phyloP scores from a whole-genome alignment of 2,797 vertebrate species.

The Caiman crocodilus region DNA sequence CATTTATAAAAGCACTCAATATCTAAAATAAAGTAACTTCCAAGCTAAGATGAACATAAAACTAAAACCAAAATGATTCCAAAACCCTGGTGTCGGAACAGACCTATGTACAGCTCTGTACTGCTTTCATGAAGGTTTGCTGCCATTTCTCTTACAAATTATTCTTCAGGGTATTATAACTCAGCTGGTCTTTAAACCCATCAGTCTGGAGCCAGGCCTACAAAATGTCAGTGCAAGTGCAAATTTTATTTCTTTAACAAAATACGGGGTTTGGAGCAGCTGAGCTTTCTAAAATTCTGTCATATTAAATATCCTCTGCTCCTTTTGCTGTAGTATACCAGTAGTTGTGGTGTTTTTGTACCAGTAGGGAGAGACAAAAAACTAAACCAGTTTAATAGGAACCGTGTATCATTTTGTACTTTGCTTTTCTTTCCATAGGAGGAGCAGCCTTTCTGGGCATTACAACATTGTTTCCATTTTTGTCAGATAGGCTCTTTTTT shows the following conservation, averaged over 20 bases:
- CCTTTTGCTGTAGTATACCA: background rate
- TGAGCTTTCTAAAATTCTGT: constrained; percentile 59
- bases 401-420: background rate
- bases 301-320: constrained; percentile 44
- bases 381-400: background rate
- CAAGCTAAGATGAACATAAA: constrained; percentile 55
- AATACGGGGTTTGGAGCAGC: constrained; percentile 65
- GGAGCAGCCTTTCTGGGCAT: background rate
- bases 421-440: background rate
- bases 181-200: constrained; percentile 74
- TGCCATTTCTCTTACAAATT: constrained; percentile 73
- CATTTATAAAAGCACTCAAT: constrained; percentile 64
- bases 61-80: constrained; percentile 51
- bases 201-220: constrained; percentile 72
- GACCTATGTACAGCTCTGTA: constrained; percentile 43
- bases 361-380: constrained; percentile 23
- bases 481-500: background rate
- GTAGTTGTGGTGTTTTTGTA: background rate
- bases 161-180: constrained; percentile 77
- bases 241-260: constrained; percentile 72
- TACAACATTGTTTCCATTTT: rapidly evolving
- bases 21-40: constrained; percentile 66
- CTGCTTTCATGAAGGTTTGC: constrained; percentile 58
- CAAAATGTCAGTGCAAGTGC: constrained; percentile 69
- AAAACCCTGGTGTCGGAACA: constrained; percentile 26